Conservation (phyloP, 2,888 invertebrate genomes). For the Andrena dorsata region DNA sequence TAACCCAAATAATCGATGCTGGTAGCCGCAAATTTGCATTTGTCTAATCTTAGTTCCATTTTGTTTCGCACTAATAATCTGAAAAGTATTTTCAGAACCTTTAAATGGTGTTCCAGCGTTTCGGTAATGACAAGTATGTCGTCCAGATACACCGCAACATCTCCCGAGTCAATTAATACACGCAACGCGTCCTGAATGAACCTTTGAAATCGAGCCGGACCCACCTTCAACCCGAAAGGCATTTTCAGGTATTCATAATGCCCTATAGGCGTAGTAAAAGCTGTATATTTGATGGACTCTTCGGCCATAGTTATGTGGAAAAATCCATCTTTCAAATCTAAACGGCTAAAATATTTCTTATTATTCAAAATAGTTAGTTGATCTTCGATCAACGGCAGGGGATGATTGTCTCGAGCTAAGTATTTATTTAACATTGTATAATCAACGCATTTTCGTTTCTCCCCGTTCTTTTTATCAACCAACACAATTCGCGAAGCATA, state of each 20-base stretch:
- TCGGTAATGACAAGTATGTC: not conserved
- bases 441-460: slow-evolving; percentile 25
- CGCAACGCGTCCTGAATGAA: not conserved
- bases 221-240: slow-evolving; percentile 27
- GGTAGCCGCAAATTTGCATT: not conserved
- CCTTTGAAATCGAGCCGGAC: slow-evolving; percentile 4
- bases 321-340: slow-evolving; percentile 35
- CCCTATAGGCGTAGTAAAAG: slow-evolving; percentile 16
- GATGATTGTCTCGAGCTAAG: slow-evolving; percentile 12
- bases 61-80: not conserved
- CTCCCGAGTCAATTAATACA: not conserved
- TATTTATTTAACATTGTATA: slow-evolving; percentile 21
- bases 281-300: slow-evolving; percentile 14
- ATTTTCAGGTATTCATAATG: slow-evolving; percentile 31
- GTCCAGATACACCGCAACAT: slow-evolving; percentile 18
- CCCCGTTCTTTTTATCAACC: slow-evolving; percentile 23
- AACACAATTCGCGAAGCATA: slow-evolving; percentile 21
- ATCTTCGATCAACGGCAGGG: slow-evolving; percentile 23
- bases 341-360: slow-evolving; percentile 7
- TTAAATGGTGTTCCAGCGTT: slow-evolving; percentile 12
- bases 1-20: slow-evolving; percentile 20
- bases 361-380: not conserved
- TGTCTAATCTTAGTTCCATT: slow-evolving; percentile 13
- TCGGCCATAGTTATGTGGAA: not conserved
- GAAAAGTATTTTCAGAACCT: not conserved